Evolutionary conservation across 1,140 invertebrate genomes (phyloP).

Genomic region (Himalopsyche phryganea): DNA sequence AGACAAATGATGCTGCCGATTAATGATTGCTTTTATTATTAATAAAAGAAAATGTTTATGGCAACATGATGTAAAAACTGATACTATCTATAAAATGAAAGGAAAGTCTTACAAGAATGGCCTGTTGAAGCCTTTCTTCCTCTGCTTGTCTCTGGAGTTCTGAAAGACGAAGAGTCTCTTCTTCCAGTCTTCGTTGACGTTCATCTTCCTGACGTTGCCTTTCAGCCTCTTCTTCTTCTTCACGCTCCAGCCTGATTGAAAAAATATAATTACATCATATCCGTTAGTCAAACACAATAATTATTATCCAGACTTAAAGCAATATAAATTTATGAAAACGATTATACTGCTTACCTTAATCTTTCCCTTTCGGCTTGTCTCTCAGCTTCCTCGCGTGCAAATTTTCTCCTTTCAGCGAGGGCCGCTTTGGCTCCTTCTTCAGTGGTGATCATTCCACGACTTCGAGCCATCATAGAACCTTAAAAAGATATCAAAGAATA

Average conservation of each 20-base stretch:
- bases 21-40: no score
- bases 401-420: constrained; percentile 75
- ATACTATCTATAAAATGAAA: no score
- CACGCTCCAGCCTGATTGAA: constrained; percentile 60
- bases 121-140: constrained; percentile 68
- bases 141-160: constrained; percentile 69
- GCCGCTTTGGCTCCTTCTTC: constrained; percentile 89
- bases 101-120: constrained; percentile 66
- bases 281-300: no score
- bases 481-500: constrained; percentile 27
- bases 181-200: constrained; percentile 71
- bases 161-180: constrained; percentile 67
- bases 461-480: constrained; percentile 71
- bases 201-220: constrained; percentile 75
- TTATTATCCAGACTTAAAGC: no score
- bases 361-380: constrained; percentile 78
- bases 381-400: constrained; percentile 83
- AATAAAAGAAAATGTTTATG: no score
- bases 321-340: no score
- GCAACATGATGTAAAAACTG: no score
- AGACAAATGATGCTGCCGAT: no score
- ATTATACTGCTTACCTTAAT: no score
- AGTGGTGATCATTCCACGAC: constrained; percentile 66
- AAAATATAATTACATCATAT: no score
- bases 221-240: constrained; percentile 71